Conservation (phyloP, 2,888 invertebrate species). For the Euproctis similis region DNA sequence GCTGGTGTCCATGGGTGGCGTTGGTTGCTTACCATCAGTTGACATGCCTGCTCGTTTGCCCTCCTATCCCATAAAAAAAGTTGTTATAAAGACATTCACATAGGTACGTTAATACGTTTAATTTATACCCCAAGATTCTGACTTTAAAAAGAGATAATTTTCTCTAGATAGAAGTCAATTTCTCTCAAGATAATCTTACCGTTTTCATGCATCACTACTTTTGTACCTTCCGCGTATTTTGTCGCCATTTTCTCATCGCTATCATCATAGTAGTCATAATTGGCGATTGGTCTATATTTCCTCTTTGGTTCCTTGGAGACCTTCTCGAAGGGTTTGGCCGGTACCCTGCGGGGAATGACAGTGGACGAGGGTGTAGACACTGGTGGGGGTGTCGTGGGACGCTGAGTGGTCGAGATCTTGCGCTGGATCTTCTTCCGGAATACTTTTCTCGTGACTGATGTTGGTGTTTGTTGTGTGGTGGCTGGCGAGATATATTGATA, state of each 20-base stretch:
- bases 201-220: conserved; percentile 72
- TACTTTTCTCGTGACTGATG: conserved; percentile 24
- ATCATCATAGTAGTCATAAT: conserved; percentile 84
- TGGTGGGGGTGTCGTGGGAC: conserved; percentile 23
- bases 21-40: too few species aligned
- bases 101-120: too few species aligned
- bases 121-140: too few species aligned
- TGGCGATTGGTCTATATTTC: conserved; percentile 50
- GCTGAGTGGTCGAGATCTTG: conserved; percentile 50
- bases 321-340: conserved; percentile 46
- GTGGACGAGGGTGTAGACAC: conserved; percentile 14
- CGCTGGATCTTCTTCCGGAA: conserved; percentile 50
- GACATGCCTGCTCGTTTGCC: too few species aligned
- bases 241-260: conserved; percentile 71
- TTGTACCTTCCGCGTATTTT: conserved; percentile 67
- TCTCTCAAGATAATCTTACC: conserved; percentile 43
- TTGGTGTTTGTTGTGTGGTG: conserved; percentile 42
- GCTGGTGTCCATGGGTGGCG: too few species aligned
- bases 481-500: conserved; percentile 60
- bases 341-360: conserved; percentile 19
- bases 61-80: too few species aligned
- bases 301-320: conserved; percentile 34
- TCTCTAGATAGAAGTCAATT: too few species aligned
- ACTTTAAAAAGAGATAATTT: too few species aligned
- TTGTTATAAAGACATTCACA: too few species aligned